Percentiles rank a stretch among this genome's conserved stretches.
Conservation (phyloP, 1,140 invertebrate species). For the Caerostris extrusa region DNA sequence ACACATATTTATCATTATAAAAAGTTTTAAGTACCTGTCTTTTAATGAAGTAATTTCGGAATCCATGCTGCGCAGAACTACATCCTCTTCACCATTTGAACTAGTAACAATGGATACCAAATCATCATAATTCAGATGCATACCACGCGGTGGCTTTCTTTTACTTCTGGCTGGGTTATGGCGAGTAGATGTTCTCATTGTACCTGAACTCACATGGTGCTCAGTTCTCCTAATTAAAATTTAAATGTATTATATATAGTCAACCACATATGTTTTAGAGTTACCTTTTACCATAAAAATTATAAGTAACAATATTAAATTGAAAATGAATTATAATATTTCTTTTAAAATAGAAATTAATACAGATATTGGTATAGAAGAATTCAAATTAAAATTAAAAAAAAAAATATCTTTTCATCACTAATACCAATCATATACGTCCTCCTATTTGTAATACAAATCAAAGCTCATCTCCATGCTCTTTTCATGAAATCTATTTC, state of each 20-base stretch:
- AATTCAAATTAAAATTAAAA: too few species aligned
- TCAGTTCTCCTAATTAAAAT: constrained; percentile 86
- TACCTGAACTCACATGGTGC: constrained; percentile 88
- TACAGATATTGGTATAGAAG: too few species aligned
- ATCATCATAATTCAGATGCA: constrained; percentile 98
- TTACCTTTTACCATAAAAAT: too few species aligned
- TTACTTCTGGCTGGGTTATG: constrained; percentile 86
- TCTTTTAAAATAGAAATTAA: too few species aligned
- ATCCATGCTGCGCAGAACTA: constrained; percentile 94
- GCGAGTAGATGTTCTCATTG: constrained; percentile 81
- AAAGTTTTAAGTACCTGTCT: constrained; percentile 87
- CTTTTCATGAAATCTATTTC: too few species aligned
- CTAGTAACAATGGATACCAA: constrained; percentile 91
- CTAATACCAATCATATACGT: too few species aligned
- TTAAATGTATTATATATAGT: background rate
- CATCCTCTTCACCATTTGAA: constrained; percentile 88
- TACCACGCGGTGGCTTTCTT: constrained; percentile 95
- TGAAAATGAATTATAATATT: too few species aligned
- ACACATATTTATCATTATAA: too few species aligned
- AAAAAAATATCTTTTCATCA: too few species aligned
- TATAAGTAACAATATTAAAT: too few species aligned
- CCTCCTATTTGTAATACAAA: too few species aligned
- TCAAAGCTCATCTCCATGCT: too few species aligned
- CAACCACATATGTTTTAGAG: background rate
- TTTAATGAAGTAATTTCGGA: constrained; percentile 94